Base-by-base conservation (phyloP, 2,113 vertebrate genomes). In the Perognathus longimembris region DNA sequence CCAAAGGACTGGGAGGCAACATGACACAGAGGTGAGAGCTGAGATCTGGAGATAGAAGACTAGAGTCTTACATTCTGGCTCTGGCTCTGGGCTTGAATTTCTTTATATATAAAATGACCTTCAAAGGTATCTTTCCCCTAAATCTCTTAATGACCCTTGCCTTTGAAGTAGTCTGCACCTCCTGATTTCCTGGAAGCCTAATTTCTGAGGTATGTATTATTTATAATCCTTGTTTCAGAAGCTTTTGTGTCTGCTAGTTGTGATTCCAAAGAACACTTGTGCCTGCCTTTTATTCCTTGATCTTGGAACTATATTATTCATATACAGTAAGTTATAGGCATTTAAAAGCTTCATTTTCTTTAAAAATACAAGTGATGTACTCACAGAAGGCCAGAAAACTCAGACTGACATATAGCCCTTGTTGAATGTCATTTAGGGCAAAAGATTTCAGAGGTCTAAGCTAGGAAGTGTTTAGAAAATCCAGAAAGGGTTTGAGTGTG, bases 311-410 rank as follows among this genome's bases (percentile, higher is more conserved):
- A 8, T 21, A 22, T 82, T 71, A 30, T 70, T 42, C 78, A 30
- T 81, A 7, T 36, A 82, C 82, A 22, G 40, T 73, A 88, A 78
- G 6, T 20, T 74, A 14, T 74, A 24, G 34, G 28, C n/a, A 59
- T 85, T 85, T 85, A 76, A 54, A 81, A 17, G 36, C 90, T 82
- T 63, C 36, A n/a, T 67, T 88, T 94, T 63, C 74, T 88, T 91
- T 50, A 54, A 82, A 91, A 88, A 40, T 85, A 9, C 50, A 86
- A 75, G 17, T 21, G 30, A 50, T 36, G 54, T 12, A 40, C 34
- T 36, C 50, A 83, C 34, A 84, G 0, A 2, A 6, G 24, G 34
- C 50, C 61, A 38, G 70, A 90, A 80, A 69, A 1, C 26, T 73
- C 69, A 64, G 50, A 6, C 3, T 63, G 76, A 36, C 11, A 30